Evolutionary conservation across 2,797 vertebrate species (phyloP).

Genomic region (Rhynchonycteris naso): DNA sequence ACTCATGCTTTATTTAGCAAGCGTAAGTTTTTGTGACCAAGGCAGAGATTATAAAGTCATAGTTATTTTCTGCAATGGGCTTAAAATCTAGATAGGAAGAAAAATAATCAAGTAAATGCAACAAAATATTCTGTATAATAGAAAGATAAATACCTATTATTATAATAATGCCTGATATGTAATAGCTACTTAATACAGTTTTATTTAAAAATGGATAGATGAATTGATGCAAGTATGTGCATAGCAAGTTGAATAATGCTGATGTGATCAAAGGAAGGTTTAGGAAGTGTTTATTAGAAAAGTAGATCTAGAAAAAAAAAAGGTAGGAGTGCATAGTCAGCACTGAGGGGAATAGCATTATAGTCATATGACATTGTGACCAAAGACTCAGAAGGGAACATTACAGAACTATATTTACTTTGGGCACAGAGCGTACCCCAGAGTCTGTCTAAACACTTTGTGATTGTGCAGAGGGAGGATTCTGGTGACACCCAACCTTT

Average conservation of each 20-base stretch:
- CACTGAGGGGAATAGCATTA: not conserved
- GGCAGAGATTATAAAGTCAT: not conserved
- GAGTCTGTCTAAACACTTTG: not conserved
- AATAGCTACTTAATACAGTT: not conserved
- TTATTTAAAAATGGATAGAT: slow-evolving; percentile 15
- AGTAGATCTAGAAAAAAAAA: not conserved
- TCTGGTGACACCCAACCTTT: not conserved
- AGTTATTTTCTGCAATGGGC: not conserved
- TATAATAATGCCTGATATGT: not conserved
- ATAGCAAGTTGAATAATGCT: not conserved
- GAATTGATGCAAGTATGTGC: not conserved
- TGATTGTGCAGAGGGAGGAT: not conserved
- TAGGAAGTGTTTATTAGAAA: not conserved
- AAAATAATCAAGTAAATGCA: not conserved
- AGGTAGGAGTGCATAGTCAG: not conserved
- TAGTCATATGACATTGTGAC: not conserved
- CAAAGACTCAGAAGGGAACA: not conserved
- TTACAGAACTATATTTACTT: not conserved
- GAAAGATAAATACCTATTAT: not conserved
- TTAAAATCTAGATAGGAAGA: not conserved
- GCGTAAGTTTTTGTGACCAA: not conserved
- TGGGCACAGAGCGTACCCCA: not conserved
- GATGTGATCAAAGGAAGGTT: not conserved
- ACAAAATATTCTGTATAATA: not conserved
- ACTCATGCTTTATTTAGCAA: not conserved